phyloP scores from a whole-genome alignment of 2,888 invertebrate genomes.

The Caenorhabditis sp. region DNA sequence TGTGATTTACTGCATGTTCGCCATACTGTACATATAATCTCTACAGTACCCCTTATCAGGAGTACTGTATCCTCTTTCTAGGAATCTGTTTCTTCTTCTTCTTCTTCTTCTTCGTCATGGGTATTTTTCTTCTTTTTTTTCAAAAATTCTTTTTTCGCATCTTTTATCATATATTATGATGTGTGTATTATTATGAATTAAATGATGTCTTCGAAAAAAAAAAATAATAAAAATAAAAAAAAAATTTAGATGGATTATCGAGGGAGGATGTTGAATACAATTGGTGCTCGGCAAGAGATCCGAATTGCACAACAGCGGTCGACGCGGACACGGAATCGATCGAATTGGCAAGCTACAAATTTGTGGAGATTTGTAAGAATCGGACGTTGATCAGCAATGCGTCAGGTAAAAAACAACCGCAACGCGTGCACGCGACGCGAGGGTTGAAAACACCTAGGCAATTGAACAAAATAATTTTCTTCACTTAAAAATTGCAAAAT shows the following conservation, averaged over 20 bases:
- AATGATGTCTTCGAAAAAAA: slow-evolving; percentile 8
- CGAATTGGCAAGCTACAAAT: slow-evolving; percentile 54
- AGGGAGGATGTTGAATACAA: slow-evolving; percentile 74
- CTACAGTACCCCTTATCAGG: too few relatives aligned
- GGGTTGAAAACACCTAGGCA: too few relatives aligned
- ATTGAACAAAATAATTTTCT: too few relatives aligned
- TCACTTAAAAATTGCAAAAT: too few relatives aligned
- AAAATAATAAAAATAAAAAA: slow-evolving; percentile 11
- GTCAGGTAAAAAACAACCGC: slow-evolving; percentile 40
- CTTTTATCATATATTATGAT: background rate
- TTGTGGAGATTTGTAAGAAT: slow-evolving; percentile 49
- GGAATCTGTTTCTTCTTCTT: too few relatives aligned
- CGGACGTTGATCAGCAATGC: slow-evolving; percentile 51
- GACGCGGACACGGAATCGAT: slow-evolving; percentile 39
- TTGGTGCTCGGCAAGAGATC: slow-evolving; percentile 49
- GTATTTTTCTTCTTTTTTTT: too few relatives aligned
- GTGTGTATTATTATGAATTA: background rate
- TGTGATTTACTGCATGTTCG: background rate
- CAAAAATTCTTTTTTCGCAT: background rate
- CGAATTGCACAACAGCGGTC: slow-evolving; percentile 40
- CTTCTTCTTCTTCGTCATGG: too few relatives aligned
- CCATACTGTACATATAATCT: too few relatives aligned
- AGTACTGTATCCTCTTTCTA: too few relatives aligned
- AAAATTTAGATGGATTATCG: slow-evolving; percentile 87
- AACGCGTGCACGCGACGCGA: too few relatives aligned